A percentile compares a stretch with the other conserved stretches of the same genome.
These are phyloP conservation scores for Rhagonycha lutea DNA, from an alignment of 2,888 invertebrate species.

Conservation along the genomic window DNA sequence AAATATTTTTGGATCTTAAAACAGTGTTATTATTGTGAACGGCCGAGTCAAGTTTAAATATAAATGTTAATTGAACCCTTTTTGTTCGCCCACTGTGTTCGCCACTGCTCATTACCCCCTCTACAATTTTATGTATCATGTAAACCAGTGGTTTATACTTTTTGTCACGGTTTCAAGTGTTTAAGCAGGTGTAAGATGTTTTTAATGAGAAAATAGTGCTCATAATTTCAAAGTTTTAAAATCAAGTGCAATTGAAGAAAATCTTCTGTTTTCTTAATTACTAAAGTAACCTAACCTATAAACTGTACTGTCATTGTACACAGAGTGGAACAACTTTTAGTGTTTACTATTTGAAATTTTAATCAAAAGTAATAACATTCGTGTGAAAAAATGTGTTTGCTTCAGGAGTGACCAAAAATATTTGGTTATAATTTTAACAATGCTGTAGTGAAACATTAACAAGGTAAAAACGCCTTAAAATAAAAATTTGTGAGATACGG, in stretches of 20 bases:
- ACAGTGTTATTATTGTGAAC: not conserved
- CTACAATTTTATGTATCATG: not conserved
- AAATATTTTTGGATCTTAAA: not conserved
- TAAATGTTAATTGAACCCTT: not conserved
- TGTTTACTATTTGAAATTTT: constrained; percentile 11
- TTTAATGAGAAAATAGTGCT: not conserved
- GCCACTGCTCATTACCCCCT: not conserved
- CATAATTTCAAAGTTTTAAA: constrained; percentile 6
- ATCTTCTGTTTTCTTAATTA: not conserved
- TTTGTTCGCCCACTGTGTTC: not conserved
- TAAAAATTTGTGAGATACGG: not conserved
- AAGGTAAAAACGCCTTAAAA: not conserved
- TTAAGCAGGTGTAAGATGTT: not conserved
- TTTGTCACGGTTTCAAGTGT: not conserved
- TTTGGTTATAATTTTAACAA: not conserved
- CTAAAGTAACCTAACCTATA: constrained; percentile 15
- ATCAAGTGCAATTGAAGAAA: constrained; percentile 12
- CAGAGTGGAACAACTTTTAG: not conserved
- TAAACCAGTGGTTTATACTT: not conserved
- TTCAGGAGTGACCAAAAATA: not conserved
- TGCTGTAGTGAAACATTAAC: not conserved
- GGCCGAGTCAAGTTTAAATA: not conserved
- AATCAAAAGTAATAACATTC: not conserved
- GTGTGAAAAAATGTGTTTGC: constrained; percentile 1
- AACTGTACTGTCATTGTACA: constrained; percentile 21